Base-by-base conservation (phyloP, 2,113 vertebrate genomes). In the Melierax canorus region DNA sequence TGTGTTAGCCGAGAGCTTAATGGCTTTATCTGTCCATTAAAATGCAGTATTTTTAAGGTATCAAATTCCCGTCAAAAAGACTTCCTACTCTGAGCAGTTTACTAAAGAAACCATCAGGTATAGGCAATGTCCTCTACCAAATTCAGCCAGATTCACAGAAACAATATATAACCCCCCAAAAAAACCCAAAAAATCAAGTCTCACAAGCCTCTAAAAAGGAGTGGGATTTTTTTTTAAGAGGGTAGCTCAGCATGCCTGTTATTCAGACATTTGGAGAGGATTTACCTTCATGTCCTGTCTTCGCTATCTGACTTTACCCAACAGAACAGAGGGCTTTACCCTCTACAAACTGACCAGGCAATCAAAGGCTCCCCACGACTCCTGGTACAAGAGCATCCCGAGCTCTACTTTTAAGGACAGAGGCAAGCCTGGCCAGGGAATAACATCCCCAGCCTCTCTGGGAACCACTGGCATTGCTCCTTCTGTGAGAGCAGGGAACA, bases 151-250 rank as follows among this genome's bases (percentile, higher is more conserved):
- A 79, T n/a, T 83, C 16, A 64, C 24, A 67, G 22, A 86, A 74
- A 71, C 8, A 34, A 39, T 0, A 58, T 29, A 43, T 30, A 60
- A 45, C 3, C 5, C 7, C 21, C 9, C 2, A 12, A 23, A 24
- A 34, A n/a, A 1, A 1, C 0, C 2, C 5, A 12, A 32, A 21
- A 71, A 58, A 29, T 8, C 8, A 48, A 26, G 32, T 56, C 22
- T 63, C n/a, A 69, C 13, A 77, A 63, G 13, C 1, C 2, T 59
- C 48, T 59, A 69, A 66, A n/a, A 60, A 46, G 12, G 14, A 59
- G 9, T 13, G 8, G 0, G 8, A 0, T 6, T 16, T 43, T n/a
- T 39, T 59, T 63, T 59, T 18, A 90, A 80, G 59, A 73, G 11
- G 10, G 7, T 45, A 68, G 16, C 29, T 92, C 48, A 80, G 15